Base-by-base conservation (phyloP, 2,888 invertebrate genomes). In the Julus scandinavius region DNA sequence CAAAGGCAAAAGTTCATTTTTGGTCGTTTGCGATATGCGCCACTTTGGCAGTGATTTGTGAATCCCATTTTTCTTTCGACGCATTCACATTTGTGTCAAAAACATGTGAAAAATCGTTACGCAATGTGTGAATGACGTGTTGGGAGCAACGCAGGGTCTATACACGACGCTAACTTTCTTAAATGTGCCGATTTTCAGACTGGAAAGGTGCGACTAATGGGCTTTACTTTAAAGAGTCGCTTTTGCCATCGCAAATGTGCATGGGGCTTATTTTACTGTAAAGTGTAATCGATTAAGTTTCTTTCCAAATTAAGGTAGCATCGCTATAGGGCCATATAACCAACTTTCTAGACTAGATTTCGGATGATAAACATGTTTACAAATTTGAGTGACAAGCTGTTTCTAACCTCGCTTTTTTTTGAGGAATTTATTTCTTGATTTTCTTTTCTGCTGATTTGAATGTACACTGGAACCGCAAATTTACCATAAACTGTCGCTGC, bases 61-160 rank as follows among this genome's bases (percentile, higher is more conserved):
- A 72, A 72, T 72, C 72, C 72, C 72, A 72, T 72, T 72, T 72
- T 72, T 72, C 72, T 72, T 29, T 72, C 72, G 6, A 9, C 29
- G 72, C 20, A 29, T 72, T 72, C 72, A 20, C 72, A 72, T 72
- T 29, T 72, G 72, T 72, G 72, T 72, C 72, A 72, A 72, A 72
- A 72, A 72, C 72, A 72, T 72, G 72, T 72, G 72, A 72, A 72
- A 72, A 72, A 72, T 72, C 72, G 72, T 29, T 72, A 72, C 72
- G 72, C 72, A 72, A 72, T 72, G 72, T 72, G 72, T 72, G 72
- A 72, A 72, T 72, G 72, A 72, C 72, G 72, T 29, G 72, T 72
- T 45, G 45, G 45, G 58, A 58, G 58, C n/a, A 58, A n/a, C n/a
- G 58, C 58, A 17, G 3, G 15, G 58, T 15, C 58, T 58, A 7